Base-by-base conservation (phyloP, 2,888 invertebrate species). In the Brachylomia viminalis region DNA sequence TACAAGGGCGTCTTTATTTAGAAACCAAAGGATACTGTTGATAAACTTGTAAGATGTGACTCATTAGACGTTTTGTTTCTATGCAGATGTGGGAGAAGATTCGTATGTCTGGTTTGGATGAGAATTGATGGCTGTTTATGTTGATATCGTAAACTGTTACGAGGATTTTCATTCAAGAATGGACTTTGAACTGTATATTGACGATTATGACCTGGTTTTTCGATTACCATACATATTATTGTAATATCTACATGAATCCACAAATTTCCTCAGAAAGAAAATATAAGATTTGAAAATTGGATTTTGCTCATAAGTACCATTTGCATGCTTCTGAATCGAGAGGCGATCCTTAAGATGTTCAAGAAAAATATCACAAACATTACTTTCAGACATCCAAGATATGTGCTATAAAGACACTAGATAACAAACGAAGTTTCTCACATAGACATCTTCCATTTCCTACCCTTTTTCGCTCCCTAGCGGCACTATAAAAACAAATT, bases 1-100 rank as follows among this genome's bases (percentile, higher is more conserved):
- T 59, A 81, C 83, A 83, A 84, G 83, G 84, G 66, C 83, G 59
- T 78, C 83, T 84, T 81, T 75, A 78, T 81, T 70, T 84, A 83
- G 77, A 80, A 58, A 59, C 23, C 8, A 77, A 74, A 84, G 81
- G 84, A 84, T 42, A 72, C 72, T 75, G 68, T 71, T 83, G 59
- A 77, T 80, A 73, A 72, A 71, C 62, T 54, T 61, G 80, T 56
- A 42, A 42, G n/a, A n/a, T 47, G 52, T 77, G 81, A 77, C 62
- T 80, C 83, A 72, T 74, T 54, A 61, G 15, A 59, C 52, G 59
- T 56, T 67, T 70, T 75, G 62, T 81, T 81, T 65, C 74, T 72
- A 81, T 75, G 77, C 77, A 72, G 45, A 72, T 64, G 66, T 49
- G 42, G 33, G 42, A 69, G 71, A 71, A 61, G 52, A 66, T 69